Conservation (phyloP, 2,113 vertebrate species). For the Rhea pennata region DNA sequence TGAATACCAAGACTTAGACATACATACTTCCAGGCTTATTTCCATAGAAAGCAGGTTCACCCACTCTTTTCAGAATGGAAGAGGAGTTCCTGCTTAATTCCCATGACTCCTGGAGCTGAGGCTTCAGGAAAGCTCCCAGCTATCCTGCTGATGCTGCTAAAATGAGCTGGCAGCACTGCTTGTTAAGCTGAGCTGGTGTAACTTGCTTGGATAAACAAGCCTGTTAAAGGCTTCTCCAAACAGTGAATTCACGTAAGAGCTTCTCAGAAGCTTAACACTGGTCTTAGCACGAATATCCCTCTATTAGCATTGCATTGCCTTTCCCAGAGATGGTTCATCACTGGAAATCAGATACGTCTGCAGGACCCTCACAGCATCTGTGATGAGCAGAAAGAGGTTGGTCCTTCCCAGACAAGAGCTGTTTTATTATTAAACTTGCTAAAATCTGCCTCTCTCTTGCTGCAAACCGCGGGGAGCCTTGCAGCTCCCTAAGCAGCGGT, state of each 20-base stretch:
- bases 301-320: background rate
- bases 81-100: background rate
- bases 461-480: background rate
- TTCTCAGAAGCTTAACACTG: background rate
- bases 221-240: background rate
- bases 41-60: background rate
- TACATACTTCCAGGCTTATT: background rate
- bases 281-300: background rate
- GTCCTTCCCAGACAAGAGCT: background rate
- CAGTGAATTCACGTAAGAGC: background rate
- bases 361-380: background rate
- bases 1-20: background rate
- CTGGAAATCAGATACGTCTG: background rate
- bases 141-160: rapidly evolving
- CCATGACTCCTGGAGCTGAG: background rate
- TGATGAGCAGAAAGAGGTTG: background rate
- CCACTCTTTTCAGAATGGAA: background rate
- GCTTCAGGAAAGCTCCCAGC: background rate
- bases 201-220: background rate
- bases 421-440: background rate
- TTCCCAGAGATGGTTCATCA: background rate
- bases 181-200: too few relatives aligned
- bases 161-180: background rate
- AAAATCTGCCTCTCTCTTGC: background rate
- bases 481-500: background rate